Evolutionary conservation across 1,140 invertebrate species (phyloP), one percentile per base, ranked within the genome.

Genomic region (Acarapis woodi): DNA sequence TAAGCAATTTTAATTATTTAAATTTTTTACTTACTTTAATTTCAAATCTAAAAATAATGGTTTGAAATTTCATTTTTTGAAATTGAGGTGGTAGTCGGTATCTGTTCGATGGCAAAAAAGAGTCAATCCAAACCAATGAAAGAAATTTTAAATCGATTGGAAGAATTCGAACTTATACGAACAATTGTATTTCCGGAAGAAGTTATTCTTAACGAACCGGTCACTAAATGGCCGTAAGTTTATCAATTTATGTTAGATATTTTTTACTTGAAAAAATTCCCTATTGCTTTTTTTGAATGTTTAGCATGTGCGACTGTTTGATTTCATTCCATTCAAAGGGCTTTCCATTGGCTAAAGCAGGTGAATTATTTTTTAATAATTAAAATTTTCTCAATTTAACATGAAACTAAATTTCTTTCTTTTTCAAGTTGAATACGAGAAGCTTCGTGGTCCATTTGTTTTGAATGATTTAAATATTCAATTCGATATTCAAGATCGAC

Each of bases 401-500:
- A n/a, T n/a, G n/a, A n/a, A n/a, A n/a, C n/a, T n/a, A n/a, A n/a
- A n/a, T n/a, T n/a, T n/a, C n/a, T n/a, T n/a, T n/a, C n/a, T n/a
- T n/a, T n/a, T n/a, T n/a, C n/a, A n/a, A n/a, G n/a, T 94, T 47
- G 73, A 74, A 48, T 99, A 99, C 61, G 74, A 83, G 22, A 73
- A 78, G 50, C 60, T 94, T 32, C 62, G 83, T 37, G 79, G 85
- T 55, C 88, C 90, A 0, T 96, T 88, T 55, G 74, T 94, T 37
- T 80, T 99, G 36, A 99, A 99, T 57, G 88, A 99, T 62, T 65
- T 99, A 40, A 76, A 85, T 46, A 88, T 93, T 72, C 93, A 99
- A 54, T 94, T 85, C 60, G 80, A 87, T 52, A 77, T 99, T 40
- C 79, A 85, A 61, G 73, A 63, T 48, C 35, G 90, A 43, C 63